phyloP scores from a whole-genome alignment of 2,113 vertebrate genomes.

The Megaceryle maxima region DNA sequence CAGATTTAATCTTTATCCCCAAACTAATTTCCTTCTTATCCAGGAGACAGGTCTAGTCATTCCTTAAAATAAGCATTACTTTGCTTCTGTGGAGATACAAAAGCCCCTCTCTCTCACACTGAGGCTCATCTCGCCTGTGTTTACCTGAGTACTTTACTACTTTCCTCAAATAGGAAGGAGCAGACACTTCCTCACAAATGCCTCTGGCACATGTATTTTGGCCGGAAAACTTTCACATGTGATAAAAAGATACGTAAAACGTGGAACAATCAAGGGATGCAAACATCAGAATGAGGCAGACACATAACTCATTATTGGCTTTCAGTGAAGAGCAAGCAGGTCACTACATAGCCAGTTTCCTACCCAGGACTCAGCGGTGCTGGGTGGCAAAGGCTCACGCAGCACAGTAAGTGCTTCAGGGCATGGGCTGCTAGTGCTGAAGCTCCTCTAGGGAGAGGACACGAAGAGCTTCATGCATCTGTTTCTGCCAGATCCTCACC shows the following conservation, averaged over 20 bases:
- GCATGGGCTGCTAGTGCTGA: background rate
- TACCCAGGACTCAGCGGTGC: background rate
- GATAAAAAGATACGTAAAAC: background rate
- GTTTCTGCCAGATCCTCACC: background rate
- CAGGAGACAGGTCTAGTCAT: background rate
- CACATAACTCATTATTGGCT: background rate
- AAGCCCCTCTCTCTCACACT: background rate
- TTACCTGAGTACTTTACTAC: background rate
- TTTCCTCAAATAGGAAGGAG: background rate
- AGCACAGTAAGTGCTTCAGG: background rate
- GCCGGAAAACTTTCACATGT: background rate
- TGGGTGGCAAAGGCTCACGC: background rate
- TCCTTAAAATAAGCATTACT: background rate
- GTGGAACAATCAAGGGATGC: background rate
- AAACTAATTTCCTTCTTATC: background rate
- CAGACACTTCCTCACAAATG: background rate
- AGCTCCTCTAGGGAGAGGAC: background rate
- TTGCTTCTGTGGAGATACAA: background rate
- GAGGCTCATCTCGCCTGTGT: background rate
- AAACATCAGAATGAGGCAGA: background rate
- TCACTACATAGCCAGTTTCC: background rate
- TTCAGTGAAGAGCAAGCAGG: accelerated
- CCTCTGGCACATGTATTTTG: background rate
- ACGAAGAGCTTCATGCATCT: background rate
- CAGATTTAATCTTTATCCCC: background rate